Evolutionary conservation across 2,888 invertebrate species (phyloP), one percentile per base, ranked within the genome.

Genomic region (Acleris holmiana): DNA sequence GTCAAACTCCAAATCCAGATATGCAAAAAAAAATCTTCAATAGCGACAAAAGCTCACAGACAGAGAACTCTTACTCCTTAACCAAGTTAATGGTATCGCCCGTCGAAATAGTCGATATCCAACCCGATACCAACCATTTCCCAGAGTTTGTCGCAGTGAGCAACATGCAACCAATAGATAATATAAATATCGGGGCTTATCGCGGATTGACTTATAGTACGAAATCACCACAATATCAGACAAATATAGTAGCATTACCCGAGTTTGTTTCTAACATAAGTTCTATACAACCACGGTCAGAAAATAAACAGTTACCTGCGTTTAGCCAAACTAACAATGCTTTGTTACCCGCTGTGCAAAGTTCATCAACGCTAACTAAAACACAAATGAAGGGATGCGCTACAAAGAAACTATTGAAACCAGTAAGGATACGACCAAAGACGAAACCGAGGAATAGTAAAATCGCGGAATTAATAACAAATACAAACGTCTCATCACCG

Each of bases 101-200:
- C 13, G 49, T 49, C 8, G 49, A 49, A 49, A 49, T 49, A 49
- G 49, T 49, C 2, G 49, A 49, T 15, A 49, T 49, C n/a, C 49
- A 49, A 21, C 54, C 54, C 7, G 15, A 44, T 44, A 44, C n/a
- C 17, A 44, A 17, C 44, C 13, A 0, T 35, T 15, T 44, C 7
- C 17, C 44, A 6, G 44, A 13, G 2, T 44, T 44, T 44, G 2
- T 44, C n/a, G 6, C 15, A n/a, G 6, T 6, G 17, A n/a, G 17
- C 17, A 44, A 44, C n/a, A 44, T 17, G n/a, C 13, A 8, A 35
- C 13, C 35, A 35, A 13, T 35, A 35, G 8, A 35, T 35, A 13
- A 13, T 35, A 35, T 35, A 13, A 17, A 44, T 17, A 44, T 44
- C 17, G 44, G 44, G 0, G 44, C 44, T 7, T n/a, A n/a, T 44